Evolutionary conservation across 2,888 invertebrate genomes (phyloP).

Genomic region (Calameuta pallipes): DNA sequence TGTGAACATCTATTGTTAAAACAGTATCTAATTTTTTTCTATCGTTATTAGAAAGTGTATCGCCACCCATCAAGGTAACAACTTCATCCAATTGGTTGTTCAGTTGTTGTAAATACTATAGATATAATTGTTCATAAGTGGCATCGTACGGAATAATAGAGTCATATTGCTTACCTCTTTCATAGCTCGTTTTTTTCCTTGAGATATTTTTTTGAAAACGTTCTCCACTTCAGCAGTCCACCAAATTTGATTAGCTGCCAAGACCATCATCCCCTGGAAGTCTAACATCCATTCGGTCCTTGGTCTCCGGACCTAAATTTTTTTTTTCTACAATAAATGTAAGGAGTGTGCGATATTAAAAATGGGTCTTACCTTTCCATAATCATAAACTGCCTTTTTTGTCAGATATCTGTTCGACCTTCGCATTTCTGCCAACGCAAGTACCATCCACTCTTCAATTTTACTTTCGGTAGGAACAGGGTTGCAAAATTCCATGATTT

Average conservation of each 20-base stretch:
- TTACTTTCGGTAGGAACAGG: conserved; percentile 80
- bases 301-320: conserved; percentile 45
- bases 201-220: conserved; percentile 79
- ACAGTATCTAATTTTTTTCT: conserved; percentile 89
- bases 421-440: conserved; percentile 86
- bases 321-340: background rate
- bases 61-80: conserved; percentile 69
- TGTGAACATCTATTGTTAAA: conserved; percentile 92
- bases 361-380: conserved; percentile 74
- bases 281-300: conserved; percentile 90
- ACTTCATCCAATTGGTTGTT: conserved; percentile 87
- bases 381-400: conserved; percentile 89
- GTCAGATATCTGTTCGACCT: conserved; percentile 84
- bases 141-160: background rate
- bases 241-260: conserved; percentile 92
- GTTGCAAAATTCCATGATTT: conserved; percentile 85
- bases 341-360: background rate
- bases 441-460: conserved; percentile 94
- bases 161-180: conserved; percentile 71
- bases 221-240: conserved; percentile 97
- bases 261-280: conserved; percentile 88
- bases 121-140: background rate
- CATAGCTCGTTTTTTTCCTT: conserved; percentile 88
- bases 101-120: conserved; percentile 76
- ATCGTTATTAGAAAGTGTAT: conserved; percentile 78